Percentiles rank a stretch among this genome's conserved stretches.
phyloP scores from a whole-genome alignment of 2,113 vertebrate species.

The Charadrius vociferus region DNA sequence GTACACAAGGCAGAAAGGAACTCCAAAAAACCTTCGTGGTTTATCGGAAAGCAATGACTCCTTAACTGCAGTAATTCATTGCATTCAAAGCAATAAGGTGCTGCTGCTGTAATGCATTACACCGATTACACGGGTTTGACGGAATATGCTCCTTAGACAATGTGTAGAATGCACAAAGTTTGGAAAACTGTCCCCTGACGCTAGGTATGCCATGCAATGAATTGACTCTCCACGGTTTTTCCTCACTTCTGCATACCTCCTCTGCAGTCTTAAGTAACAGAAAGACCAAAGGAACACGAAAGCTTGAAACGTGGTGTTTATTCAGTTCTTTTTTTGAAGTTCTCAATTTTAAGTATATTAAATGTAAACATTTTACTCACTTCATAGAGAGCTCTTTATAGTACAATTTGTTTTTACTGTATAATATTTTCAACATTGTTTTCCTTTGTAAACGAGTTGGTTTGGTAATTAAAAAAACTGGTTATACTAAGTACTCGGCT shows the following conservation, averaged over 20 bases:
- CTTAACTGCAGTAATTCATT: background rate
- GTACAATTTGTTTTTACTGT: conserved; percentile 54
- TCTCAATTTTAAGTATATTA: conserved; percentile 58
- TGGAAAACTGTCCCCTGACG: background rate
- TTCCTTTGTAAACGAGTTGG: conserved; percentile 53
- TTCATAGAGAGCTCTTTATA: conserved; percentile 48
- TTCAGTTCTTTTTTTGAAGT: conserved; percentile 39
- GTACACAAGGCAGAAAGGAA: background rate
- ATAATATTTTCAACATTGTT: conserved; percentile 50
- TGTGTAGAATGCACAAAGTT: accelerated
- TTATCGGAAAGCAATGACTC: background rate
- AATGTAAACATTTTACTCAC: conserved; percentile 59
- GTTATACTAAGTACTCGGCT: conserved; percentile 22
- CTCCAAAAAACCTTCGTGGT: background rate
- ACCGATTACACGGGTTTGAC: background rate
- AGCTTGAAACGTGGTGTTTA: conserved; percentile 11
- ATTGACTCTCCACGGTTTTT: background rate
- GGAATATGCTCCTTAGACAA: accelerated
- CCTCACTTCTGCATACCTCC: background rate
- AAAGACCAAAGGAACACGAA: background rate
- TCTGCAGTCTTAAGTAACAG: background rate
- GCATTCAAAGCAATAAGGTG: accelerated
- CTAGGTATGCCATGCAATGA: background rate
- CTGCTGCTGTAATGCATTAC: background rate
- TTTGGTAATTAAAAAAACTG: conserved; percentile 66